Evolutionary conservation across 2,113 vertebrate genomes (phyloP), one percentile per base, ranked within the genome.

Genomic region (Terrapene triunguis): DNA sequence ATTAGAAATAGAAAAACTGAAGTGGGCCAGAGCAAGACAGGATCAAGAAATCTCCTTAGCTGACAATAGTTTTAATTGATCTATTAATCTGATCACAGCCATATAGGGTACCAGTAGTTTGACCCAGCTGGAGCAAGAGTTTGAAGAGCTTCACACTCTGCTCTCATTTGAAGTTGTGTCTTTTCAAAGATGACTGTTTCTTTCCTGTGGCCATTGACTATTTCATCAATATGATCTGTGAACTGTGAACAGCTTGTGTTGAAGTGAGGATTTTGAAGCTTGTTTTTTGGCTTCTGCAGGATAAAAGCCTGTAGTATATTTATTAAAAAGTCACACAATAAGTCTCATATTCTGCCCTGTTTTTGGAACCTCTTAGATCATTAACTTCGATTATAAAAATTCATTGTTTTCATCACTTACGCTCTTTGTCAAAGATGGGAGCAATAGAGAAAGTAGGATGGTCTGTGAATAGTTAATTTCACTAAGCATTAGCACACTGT

Each of bases 101-200:
- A 38, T 32, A 25, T 53, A 8, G 38, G 53, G 25, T 1, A 27
- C 25, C 10, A n/a, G 48, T n/a, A 38, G 50, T 54, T 82, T 82
- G n/a, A 42, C 21, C 54, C 79, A 79, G n/a, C 42, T 27, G 42
- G 21, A 85, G 50, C 72, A 62, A 62, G 38, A 10, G 8, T 84
- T 91, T 82, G 65, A 91, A 87, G 54, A 22, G 42, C 24, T 85
- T 76, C 48, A 76, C 10, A 17, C 38, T 84, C 16, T 81, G 59
- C 65, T 79, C 25, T 79, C 11, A 14, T 54, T 92, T 79, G 29
- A 93, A 8, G 59, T 24, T 82, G 57, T 25, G 24, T 88, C 11
- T 57, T 59, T 1, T 5, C 51, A 92, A 17, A 29, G 82, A 11
- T 12, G 59, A 22, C 6, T 32, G 10, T 51, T 51, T 50, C 19